Conservation (phyloP, 2,113 vertebrate species). For the Notechis scutatus region DNA sequence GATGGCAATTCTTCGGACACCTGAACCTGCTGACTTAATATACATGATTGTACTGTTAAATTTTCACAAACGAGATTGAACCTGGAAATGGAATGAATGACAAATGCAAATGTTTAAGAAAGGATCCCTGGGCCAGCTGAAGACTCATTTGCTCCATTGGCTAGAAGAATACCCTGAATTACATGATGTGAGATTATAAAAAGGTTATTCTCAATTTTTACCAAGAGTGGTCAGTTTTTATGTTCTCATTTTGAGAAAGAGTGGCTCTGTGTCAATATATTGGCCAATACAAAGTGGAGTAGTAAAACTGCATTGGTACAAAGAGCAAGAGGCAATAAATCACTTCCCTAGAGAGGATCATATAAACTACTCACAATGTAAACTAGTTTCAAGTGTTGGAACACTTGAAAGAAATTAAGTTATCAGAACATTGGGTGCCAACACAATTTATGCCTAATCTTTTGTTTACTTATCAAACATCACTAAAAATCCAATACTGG, state of each 20-base stretch:
- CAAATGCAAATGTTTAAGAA: not conserved
- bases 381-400: not conserved
- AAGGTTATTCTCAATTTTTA: not conserved
- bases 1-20: not conserved
- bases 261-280: not conserved
- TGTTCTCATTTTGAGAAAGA: not conserved
- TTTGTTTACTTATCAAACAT: not conserved
- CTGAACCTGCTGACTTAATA: not conserved
- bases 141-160: not conserved
- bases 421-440: not conserved
- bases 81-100: not conserved
- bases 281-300: not conserved
- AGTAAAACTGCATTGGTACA: conserved; percentile 14
- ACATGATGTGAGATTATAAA: not conserved
- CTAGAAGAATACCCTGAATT: not conserved
- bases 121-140: not conserved
- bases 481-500: not conserved
- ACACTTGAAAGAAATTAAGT: not conserved
- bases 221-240: not conserved
- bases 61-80: not conserved
- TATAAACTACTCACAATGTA: not conserved
- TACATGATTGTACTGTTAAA: not conserved
- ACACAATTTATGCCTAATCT: not conserved
- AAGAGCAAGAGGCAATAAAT: not conserved
- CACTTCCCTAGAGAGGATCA: not conserved